Percentiles rank a stretch among this genome's conserved stretches.
Evolutionary conservation across 2,113 vertebrate genomes (phyloP).

Genomic region (Psettodes erumei): DNA sequence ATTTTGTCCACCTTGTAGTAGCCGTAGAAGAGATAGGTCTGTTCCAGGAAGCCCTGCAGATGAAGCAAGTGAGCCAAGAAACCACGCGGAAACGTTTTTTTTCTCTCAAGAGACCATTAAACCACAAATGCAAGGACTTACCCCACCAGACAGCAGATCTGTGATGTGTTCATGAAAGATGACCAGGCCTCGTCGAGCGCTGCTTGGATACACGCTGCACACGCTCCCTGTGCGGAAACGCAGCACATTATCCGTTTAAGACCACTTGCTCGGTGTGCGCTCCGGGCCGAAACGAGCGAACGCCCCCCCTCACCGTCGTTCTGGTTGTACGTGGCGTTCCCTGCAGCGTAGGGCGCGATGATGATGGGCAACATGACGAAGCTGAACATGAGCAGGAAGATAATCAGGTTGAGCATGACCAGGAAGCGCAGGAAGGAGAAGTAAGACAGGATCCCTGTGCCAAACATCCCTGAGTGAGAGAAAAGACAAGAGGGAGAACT

Average conservation of each 20-base stretch:
- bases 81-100: background rate
- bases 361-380: slow-evolving; percentile 89
- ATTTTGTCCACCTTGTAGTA: slow-evolving; percentile 87
- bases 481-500: background rate
- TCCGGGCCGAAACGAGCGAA: background rate
- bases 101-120: background rate
- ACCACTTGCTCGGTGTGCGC: background rate
- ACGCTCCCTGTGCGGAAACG: slow-evolving; percentile 75
- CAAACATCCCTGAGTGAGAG: slow-evolving; percentile 89
- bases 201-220: slow-evolving; percentile 84
- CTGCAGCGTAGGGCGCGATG: slow-evolving; percentile 75
- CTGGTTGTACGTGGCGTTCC: slow-evolving; percentile 81
- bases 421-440: slow-evolving; percentile 97
- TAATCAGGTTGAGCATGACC: slow-evolving; percentile 91
- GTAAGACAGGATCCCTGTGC: slow-evolving; percentile 94
- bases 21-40: slow-evolving; percentile 95
- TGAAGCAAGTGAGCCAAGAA: slow-evolving; percentile 23
- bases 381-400: slow-evolving; percentile 92
- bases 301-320: slow-evolving; percentile 46
- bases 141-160: slow-evolving; percentile 91
- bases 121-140: slow-evolving; percentile 76
- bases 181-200: slow-evolving; percentile 82
- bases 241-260: background rate
- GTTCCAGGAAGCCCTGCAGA: slow-evolving; percentile 92
- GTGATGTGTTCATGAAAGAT: slow-evolving; percentile 89